Evolutionary conservation across 2,888 invertebrate genomes (phyloP).

Genomic region (Oscheius sp.): DNA sequence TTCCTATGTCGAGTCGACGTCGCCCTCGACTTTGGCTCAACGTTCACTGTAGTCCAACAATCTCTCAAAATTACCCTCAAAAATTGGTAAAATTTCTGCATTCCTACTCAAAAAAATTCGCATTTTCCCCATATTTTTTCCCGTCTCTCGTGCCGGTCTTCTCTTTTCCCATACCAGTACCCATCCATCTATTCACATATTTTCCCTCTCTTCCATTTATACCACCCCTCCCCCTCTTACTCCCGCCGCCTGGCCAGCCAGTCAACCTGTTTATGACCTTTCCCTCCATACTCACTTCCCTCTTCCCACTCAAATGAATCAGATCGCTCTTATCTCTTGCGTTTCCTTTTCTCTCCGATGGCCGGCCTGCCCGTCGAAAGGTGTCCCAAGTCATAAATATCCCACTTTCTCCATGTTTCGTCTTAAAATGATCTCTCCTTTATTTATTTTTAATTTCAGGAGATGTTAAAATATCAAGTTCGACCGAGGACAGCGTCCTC

Average conservation of each 20-base stretch:
- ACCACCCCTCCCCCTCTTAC: not conserved
- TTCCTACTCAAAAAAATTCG: too few relatives aligned
- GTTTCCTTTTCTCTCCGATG: too few relatives aligned
- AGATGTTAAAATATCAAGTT: conserved; percentile 60
- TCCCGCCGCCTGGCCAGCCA: not conserved
- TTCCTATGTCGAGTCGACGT: too few relatives aligned
- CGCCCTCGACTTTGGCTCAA: too few relatives aligned
- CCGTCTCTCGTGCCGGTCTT: not conserved
- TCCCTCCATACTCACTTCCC: not conserved
- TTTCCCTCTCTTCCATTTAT: not conserved
- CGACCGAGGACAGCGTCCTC: conserved; percentile 39
- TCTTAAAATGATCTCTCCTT: not conserved
- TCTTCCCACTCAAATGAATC: not conserved
- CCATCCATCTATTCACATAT: not conserved
- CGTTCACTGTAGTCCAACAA: too few relatives aligned
- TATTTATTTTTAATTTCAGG: not conserved
- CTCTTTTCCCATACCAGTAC: not conserved
- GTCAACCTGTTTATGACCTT: not conserved
- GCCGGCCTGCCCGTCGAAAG: too few relatives aligned
- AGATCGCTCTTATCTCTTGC: not conserved
- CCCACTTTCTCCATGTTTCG: too few relatives aligned
- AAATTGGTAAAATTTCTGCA: too few relatives aligned
- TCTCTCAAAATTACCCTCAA: too few relatives aligned
- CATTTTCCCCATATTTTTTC: too few relatives aligned
- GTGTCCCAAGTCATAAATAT: too few relatives aligned